phyloP scores from a whole-genome alignment of 2,113 vertebrate species.

The Felis catus region F.catus_Fca126_mat1.0 CM031422.1:2150001-2150500 shows the following conservation, averaged over 20 bases:
- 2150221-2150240: not conserved
- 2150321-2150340: not conserved
- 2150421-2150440: not conserved
- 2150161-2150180: not conserved
- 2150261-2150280: not conserved
- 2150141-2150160: not conserved
- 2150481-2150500: not conserved
- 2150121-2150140: not conserved
- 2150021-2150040: not conserved
- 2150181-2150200: not conserved
- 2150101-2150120: not conserved
- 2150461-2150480: not conserved
- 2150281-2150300: not conserved
- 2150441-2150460: not conserved
- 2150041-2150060: not conserved
- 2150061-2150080: not conserved
- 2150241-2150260: not conserved
- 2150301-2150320: not conserved
- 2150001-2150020: not conserved
- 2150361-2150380: not conserved
- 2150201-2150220: not conserved
- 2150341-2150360: not conserved
- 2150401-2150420: not conserved
- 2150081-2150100: not conserved
- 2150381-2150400: not conserved